These are phyloP conservation scores for Uropsilus gracilis DNA, from an alignment of 2,113 vertebrate genomes.

Conservation along the genomic window DNA sequence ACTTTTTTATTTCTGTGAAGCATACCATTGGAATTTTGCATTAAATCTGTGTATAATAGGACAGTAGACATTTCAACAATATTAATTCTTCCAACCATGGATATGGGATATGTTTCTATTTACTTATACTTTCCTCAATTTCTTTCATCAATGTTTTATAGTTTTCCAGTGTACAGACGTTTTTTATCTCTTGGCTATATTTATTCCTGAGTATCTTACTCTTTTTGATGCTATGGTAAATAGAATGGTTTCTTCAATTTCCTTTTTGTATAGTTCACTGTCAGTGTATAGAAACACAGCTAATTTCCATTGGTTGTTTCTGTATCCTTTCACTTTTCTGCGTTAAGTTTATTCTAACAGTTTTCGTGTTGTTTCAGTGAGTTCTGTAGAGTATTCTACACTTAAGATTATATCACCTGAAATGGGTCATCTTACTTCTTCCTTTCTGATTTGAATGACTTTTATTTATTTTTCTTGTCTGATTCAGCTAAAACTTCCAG, in stretches of 20 bases:
- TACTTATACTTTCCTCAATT: not conserved
- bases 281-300: not conserved
- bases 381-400: not conserved
- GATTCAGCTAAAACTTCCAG: not conserved
- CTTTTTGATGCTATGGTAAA: not conserved
- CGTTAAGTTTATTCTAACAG: not conserved
- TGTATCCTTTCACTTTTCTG: not conserved
- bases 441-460: not conserved
- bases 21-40: not conserved
- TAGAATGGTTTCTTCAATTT: not conserved
- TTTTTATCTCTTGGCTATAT: not conserved
- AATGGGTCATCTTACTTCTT: not conserved
- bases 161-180: not conserved
- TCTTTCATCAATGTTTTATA: not conserved
- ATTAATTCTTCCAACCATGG: not conserved
- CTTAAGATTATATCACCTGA: not conserved
- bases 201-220: not conserved
- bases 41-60: not conserved
- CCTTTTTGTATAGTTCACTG: not conserved
- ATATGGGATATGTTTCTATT: not conserved
- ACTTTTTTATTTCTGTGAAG: not conserved
- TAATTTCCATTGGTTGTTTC: not conserved
- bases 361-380: not conserved
- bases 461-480: not conserved
- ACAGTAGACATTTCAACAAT: not conserved